phyloP scores from a whole-genome alignment of 2,888 invertebrate species.

The Eulithis prunata region DNA sequence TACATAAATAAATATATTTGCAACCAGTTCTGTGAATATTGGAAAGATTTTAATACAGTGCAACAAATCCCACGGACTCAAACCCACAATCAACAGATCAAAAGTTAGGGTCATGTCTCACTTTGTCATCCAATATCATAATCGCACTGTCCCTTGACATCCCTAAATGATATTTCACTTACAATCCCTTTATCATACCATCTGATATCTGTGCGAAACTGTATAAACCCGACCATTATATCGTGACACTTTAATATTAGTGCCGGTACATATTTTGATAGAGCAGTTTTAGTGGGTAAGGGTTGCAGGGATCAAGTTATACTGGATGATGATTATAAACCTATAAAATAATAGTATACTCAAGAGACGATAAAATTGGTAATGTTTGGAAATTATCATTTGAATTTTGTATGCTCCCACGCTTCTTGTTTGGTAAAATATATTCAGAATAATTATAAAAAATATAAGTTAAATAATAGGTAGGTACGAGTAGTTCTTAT shows the following conservation, averaged over 20 bases:
- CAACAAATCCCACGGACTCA: background rate
- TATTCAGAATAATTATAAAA: background rate
- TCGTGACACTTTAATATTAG: slow-evolving; percentile 33
- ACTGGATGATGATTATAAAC: slow-evolving; percentile 42
- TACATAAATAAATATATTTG: no score
- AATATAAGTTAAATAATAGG: no score
- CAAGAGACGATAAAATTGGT: slow-evolving; percentile 59
- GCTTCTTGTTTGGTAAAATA: slow-evolving; percentile 40
- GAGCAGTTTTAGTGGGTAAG: slow-evolving; percentile 11
- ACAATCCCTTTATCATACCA: slow-evolving; percentile 56
- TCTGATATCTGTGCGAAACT: slow-evolving; percentile 73
- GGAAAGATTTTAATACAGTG: background rate
- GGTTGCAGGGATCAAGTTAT: slow-evolving; percentile 44
- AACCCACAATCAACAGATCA: slow-evolving; percentile 6
- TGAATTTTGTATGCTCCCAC: slow-evolving; percentile 61
- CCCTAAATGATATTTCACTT: slow-evolving; percentile 56
- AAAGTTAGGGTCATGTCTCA: slow-evolving; percentile 13
- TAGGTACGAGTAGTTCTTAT: no score
- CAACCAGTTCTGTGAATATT: background rate
- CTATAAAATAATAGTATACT: slow-evolving; percentile 57
- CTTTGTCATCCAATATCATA: slow-evolving; percentile 24
- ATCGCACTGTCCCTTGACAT: slow-evolving; percentile 54
- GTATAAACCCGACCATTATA: slow-evolving; percentile 41
- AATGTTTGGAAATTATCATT: slow-evolving; percentile 68
- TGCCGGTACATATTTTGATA: background rate